These are phyloP conservation scores for Scotopteryx bipunctaria DNA, from an alignment of 2,888 invertebrate genomes.

Conservation along the genomic window DNA sequence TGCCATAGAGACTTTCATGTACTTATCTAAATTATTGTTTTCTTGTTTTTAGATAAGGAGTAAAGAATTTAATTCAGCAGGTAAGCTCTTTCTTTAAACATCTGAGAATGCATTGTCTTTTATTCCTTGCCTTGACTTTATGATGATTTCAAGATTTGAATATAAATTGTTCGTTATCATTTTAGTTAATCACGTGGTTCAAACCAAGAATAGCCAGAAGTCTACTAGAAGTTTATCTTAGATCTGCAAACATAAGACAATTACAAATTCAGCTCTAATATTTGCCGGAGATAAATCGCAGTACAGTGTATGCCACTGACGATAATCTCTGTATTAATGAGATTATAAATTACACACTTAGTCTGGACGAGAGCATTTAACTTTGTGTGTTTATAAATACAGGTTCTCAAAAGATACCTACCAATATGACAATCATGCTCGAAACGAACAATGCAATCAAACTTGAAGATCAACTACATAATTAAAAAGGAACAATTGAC, in stretches of 20 bases:
- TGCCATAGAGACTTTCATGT: no score
- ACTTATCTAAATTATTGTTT: no score
- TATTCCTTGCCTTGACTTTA: constrained; percentile 5
- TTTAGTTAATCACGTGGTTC: constrained; percentile 17
- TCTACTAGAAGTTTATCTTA: constrained; percentile 65
- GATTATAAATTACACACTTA: constrained; percentile 44
- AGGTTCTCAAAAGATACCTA: constrained; percentile 15
- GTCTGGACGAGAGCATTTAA: constrained; percentile 29
- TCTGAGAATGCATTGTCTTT: constrained; percentile 1
- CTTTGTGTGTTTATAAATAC: constrained; percentile 25
- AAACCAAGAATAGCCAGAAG: constrained; percentile 36
- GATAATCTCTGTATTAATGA: constrained; percentile 51
- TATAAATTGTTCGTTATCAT: constrained; percentile 10
- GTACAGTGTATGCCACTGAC: constrained; percentile 63
- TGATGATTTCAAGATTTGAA: constrained; percentile 12
- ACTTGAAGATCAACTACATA: not conserved
- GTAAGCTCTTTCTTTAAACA: not conserved
- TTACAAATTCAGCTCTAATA: constrained; percentile 73
- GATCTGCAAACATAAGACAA: constrained; percentile 67
- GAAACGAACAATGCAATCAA: constrained; percentile 2
- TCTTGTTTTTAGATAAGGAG: no score
- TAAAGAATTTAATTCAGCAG: no score
- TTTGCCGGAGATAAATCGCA: constrained; percentile 73
- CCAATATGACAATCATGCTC: constrained; percentile 3
- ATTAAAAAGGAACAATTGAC: not conserved